phyloP scores from a whole-genome alignment of 2,888 invertebrate genomes.

The Sisyra nigra region DNA sequence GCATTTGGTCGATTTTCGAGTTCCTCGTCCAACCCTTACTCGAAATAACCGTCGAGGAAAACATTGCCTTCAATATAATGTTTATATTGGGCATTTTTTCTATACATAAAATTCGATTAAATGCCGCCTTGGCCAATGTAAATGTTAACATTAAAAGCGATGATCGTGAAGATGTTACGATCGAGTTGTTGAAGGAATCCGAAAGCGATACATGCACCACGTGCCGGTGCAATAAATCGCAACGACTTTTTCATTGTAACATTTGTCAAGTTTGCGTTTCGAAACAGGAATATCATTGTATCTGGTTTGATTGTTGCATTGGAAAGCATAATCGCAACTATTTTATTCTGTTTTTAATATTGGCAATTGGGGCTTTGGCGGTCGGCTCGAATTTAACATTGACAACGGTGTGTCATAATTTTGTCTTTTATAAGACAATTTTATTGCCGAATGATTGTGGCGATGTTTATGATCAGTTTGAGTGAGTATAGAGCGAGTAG shows the following conservation, averaged over 20 bases:
- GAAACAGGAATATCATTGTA: slow-evolving; percentile 64
- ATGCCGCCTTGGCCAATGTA: slow-evolving; percentile 16
- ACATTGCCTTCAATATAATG: slow-evolving; percentile 35
- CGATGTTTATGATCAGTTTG: slow-evolving; percentile 63
- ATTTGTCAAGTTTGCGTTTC: slow-evolving; percentile 70
- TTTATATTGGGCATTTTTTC: slow-evolving; percentile 30
- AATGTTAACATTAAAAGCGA: slow-evolving; percentile 11
- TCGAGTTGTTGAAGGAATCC: not conserved
- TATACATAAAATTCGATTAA: slow-evolving; percentile 24
- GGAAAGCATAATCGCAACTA: slow-evolving; percentile 61
- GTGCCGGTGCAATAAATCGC: slow-evolving; percentile 42
- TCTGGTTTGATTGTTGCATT: slow-evolving; percentile 76
- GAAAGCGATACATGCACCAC: slow-evolving; percentile 30
- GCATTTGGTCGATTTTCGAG: slow-evolving; percentile 54
- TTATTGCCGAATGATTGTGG: slow-evolving; percentile 72
- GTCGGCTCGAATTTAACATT: slow-evolving; percentile 68
- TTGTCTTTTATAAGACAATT: slow-evolving; percentile 45
- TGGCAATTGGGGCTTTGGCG: slow-evolving; percentile 46
- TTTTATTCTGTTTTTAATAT: slow-evolving; percentile 51
- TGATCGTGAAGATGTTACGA: slow-evolving; percentile 14
- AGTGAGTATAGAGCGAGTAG: slow-evolving; percentile 35
- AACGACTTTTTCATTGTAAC: slow-evolving; percentile 64
- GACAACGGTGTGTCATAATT: slow-evolving; percentile 77
- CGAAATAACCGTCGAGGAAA: slow-evolving; percentile 52
- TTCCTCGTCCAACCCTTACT: slow-evolving; percentile 49